Evolutionary conservation across 2,797 vertebrate species (phyloP).

Genomic region (Balearica regulorum): DNA sequence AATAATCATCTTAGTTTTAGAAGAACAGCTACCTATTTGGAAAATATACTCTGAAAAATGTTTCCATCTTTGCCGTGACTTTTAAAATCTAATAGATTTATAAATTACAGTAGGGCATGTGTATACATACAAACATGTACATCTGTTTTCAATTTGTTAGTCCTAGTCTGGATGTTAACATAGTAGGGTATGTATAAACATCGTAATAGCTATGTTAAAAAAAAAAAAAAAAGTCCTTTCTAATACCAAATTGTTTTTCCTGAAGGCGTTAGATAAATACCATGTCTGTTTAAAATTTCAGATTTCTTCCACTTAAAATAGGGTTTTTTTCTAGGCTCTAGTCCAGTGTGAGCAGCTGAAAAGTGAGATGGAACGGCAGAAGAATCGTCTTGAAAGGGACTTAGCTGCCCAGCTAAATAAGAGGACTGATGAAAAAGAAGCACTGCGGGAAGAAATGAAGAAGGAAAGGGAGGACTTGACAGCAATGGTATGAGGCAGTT

Average conservation of each 20-base stretch:
- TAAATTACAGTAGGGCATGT: neutral
- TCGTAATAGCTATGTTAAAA: neutral
- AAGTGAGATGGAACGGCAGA: constrained; percentile 82
- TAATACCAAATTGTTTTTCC: neutral
- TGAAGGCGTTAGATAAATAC: neutral
- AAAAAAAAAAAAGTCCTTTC: neutral
- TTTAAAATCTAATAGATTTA: neutral
- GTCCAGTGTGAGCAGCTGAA: constrained; percentile 86
- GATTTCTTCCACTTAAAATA: neutral
- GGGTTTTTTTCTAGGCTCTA: constrained; percentile 73
- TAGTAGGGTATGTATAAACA: neutral
- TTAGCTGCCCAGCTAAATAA: constrained; percentile 77
- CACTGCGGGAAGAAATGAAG: constrained; percentile 73
- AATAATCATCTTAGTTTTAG: neutral
- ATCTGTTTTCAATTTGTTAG: neutral
- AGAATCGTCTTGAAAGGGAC: constrained; percentile 80
- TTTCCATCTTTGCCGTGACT: neutral
- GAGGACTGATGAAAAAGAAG: constrained; percentile 78
- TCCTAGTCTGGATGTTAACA: neutral
- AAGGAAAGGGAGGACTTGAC: constrained; percentile 80
- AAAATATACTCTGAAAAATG: neutral
- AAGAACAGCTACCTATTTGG: neutral
- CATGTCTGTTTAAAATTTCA: neutral
- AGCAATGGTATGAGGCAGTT: constrained; percentile 72
- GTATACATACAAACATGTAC: neutral